These are phyloP conservation scores for Glossosoma conforme DNA, from an alignment of 1,140 invertebrate genomes.

Conservation along the genomic window DNA sequence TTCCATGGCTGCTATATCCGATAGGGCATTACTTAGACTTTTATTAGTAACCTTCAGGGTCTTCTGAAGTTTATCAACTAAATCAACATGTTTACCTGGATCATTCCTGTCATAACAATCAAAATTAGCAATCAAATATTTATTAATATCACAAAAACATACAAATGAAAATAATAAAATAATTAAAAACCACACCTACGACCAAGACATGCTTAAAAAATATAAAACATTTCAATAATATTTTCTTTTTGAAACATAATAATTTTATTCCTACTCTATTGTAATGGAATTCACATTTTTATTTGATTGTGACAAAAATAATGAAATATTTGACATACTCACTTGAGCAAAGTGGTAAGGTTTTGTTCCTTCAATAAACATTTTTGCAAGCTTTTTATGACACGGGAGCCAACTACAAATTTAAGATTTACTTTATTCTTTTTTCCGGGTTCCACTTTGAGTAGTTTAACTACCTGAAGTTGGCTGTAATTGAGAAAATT, in stretches of 20 bases:
- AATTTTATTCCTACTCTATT: no score
- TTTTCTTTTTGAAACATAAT: no score
- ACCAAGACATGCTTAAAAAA: no score
- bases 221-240: no score
- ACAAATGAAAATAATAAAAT: not conserved
- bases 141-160: constrained; percentile 11
- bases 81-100: constrained; percentile 59
- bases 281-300: no score
- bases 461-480: constrained; percentile 72
- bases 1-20: constrained; percentile 62
- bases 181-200: not conserved
- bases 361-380: constrained; percentile 62
- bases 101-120: no score
- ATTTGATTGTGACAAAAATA: no score
- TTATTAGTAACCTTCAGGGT: constrained; percentile 60
- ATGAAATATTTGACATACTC: no score
- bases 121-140: constrained; percentile 11
- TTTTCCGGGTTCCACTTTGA: constrained; percentile 66
- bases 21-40: constrained; percentile 56
- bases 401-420: constrained; percentile 68
- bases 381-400: constrained; percentile 54
- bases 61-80: constrained; percentile 68
- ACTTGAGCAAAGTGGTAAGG: constrained; percentile 65
- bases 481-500: constrained; percentile 48
- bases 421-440: constrained; percentile 64